Evolutionary conservation across 1,140 invertebrate species (phyloP), one percentile per base, ranked within the genome.

Genomic region (Trichoplusia ni): DNA sequence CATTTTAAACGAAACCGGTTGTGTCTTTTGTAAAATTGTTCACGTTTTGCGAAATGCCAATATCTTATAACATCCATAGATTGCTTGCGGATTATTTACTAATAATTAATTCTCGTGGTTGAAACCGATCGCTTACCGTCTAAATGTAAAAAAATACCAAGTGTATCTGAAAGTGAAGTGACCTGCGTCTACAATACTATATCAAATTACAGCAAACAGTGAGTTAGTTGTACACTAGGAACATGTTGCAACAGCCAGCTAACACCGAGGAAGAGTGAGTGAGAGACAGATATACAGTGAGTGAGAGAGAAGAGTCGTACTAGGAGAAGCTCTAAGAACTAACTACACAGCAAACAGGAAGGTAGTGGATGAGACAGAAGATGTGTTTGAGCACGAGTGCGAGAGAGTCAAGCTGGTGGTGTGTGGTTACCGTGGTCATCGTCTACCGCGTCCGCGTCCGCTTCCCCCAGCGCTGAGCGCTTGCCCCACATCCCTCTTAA

Each of bases 401-500:
- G 51, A 51, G 42, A 62, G 40, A 61, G 53, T 54, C 13, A 21
- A 54, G 35, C 25, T 51, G 29, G 14, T 14, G 11, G 46, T 3
- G 46, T 21, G 47, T 14, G 25, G 74, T 84, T 87, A 87, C 85
- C 86, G 63, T 84, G 79, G 19, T 82, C 78, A 11, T 81, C 75
- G 25, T 77, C 75, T 61, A 77, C 62, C 59, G 58, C 54, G 63
- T 71, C 68, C 27, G 38, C 16, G 33, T 71, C 64, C 25, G 7
- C 44, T n/a, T n/a, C n/a, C 46, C 53, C 42, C 38, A 38, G 68
- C 38, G 68, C 31, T 6, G 83, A 77, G 54, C 90, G 75, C 81
- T 95, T 95, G 74, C 94, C 94, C 94, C 94, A 95, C 80, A 95
- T 92, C 29, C 94, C 94, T 82, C 94, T 93, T 64, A 95, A 89